phyloP scores from a whole-genome alignment of 2,797 vertebrate species.

The Mycteria americana region DNA sequence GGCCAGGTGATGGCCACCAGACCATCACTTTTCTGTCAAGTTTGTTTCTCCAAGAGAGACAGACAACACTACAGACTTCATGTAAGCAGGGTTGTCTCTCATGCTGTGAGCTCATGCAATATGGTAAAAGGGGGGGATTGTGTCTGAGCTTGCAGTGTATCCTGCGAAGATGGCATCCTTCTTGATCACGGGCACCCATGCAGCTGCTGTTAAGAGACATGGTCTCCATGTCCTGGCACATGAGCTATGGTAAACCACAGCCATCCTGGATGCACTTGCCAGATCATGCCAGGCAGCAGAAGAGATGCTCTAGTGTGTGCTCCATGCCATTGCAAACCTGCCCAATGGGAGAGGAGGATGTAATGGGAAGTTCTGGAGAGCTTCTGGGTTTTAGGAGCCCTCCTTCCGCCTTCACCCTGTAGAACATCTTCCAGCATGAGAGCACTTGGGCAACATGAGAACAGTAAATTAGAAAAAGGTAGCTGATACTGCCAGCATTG shows the following conservation, averaged over 20 bases:
- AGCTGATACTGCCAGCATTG: accelerated
- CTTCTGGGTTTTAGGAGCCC: background rate
- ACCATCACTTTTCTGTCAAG: background rate
- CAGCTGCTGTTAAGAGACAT: background rate
- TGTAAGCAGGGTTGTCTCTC: background rate
- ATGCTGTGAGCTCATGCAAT: background rate
- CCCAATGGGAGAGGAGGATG: background rate
- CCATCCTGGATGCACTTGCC: background rate
- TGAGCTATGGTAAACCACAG: background rate
- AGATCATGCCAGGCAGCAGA: background rate
- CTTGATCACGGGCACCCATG: background rate
- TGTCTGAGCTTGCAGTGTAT: background rate
- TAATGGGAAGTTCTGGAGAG: background rate
- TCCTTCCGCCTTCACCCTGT: background rate
- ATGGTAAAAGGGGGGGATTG: background rate
- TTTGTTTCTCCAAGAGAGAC: background rate
- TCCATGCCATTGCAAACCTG: background rate
- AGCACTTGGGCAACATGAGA: background rate
- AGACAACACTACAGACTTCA: background rate
- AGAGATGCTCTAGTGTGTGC: background rate
- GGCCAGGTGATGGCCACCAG: background rate
- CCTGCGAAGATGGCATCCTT: background rate
- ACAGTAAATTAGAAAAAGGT: background rate
- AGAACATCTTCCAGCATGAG: background rate
- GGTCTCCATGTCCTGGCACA: accelerated